These are phyloP conservation scores for Pandemis corylana DNA, from an alignment of 2,888 invertebrate genomes.

Conservation along the genomic window DNA sequence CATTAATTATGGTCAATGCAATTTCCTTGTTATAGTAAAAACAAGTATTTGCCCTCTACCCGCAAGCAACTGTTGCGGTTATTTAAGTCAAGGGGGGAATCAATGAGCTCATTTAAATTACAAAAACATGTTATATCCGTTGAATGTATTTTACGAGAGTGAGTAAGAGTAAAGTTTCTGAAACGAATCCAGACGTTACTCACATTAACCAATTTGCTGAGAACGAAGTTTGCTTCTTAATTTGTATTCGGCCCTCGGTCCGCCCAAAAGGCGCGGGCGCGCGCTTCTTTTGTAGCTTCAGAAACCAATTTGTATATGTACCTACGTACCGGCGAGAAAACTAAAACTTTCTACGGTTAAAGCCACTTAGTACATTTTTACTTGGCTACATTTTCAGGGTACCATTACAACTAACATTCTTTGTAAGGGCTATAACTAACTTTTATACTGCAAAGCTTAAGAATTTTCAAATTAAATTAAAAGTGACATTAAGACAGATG, in stretches of 20 bases:
- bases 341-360: conserved; percentile 72
- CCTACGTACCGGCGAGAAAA: conserved; percentile 73
- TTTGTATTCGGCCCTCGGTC: conserved; percentile 77
- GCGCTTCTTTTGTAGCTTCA: conserved; percentile 77
- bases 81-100: neutral
- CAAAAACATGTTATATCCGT: neutral
- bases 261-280: conserved; percentile 65
- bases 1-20: neutral
- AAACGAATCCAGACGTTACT: conserved; percentile 70
- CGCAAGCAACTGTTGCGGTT: neutral
- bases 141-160: conserved; percentile 8
- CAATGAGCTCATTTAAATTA: neutral
- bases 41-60: neutral
- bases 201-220: conserved; percentile 74
- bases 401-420: conserved; percentile 29
- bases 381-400: conserved; percentile 33
- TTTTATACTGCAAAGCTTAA: conserved; percentile 64
- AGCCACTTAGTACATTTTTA: conserved; percentile 54
- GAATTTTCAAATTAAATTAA: conserved; percentile 77
- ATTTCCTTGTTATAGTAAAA: neutral
- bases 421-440: conserved; percentile 55
- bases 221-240: conserved; percentile 73
- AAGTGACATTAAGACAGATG: conserved; percentile 83
- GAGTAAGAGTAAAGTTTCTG: conserved; percentile 53
- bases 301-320: conserved; percentile 77